Conservation (phyloP, 2,888 invertebrate genomes). For the Latheticus oryzae region DNA sequence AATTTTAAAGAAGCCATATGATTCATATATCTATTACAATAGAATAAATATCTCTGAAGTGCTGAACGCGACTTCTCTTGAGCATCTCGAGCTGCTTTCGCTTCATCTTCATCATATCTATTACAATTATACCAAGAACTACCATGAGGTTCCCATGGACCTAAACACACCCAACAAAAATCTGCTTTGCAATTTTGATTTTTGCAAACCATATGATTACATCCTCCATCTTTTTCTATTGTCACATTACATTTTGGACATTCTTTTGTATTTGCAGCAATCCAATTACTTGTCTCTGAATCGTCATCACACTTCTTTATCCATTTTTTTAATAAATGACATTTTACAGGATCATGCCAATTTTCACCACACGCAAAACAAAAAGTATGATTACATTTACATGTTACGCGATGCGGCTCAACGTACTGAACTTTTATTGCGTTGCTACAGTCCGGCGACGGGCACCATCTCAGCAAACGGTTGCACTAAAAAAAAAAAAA, state of each 20-base stretch:
- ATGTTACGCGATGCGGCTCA: conserved; percentile 91
- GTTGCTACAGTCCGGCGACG: conserved; percentile 96
- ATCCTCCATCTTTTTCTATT: conserved; percentile 98
- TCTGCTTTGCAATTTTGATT: conserved; percentile 98
- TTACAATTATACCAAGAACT: conserved; percentile 99
- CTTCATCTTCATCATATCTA: conserved; percentile 94
- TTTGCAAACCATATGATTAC: conserved; percentile 99
- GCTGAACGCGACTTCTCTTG: conserved; percentile 95
- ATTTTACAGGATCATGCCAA: conserved; percentile 99
- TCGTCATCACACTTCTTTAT: conserved; percentile 99
- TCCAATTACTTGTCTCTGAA: conserved; percentile 99
- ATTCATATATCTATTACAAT: conserved; percentile 99
- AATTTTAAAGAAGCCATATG: conserved; percentile 99
- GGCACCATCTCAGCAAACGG: conserved; percentile 96
- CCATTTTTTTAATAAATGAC: conserved; percentile 93
- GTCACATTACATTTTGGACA: conserved; percentile 98
- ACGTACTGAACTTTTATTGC: conserved; percentile 93
- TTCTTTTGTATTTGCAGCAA: conserved; percentile 99
- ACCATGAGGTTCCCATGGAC: conserved; percentile 98
- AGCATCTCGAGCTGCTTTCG: conserved; percentile 94
- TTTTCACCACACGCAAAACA: conserved; percentile 97
- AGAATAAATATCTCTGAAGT: conserved; percentile 96
- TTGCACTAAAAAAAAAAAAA: conserved; percentile 81
- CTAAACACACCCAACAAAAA: conserved; percentile 99
- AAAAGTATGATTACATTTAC: conserved; percentile 92